Evolutionary conservation across 2,797 vertebrate species (phyloP), one percentile per base, ranked within the genome.

Genomic region (Protonibea diacanthus): DNA sequence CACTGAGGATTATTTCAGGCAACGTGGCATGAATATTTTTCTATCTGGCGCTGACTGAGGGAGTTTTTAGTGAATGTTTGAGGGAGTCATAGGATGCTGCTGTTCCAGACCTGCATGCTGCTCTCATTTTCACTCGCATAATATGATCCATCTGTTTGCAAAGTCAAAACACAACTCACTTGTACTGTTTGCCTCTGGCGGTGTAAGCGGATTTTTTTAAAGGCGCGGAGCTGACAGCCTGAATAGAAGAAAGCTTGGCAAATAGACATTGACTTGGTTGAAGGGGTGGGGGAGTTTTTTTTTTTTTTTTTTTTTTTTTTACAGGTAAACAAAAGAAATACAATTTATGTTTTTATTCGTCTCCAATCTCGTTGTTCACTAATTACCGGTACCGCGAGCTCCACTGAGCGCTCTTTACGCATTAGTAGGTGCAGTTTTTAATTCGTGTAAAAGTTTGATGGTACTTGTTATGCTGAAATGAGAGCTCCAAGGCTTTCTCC

Each of bases 101-200:
- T 47, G 38, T 27, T 71, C 42, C 64, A 84, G 38, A 73, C 42
- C 65, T 84, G 74, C 86, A 76, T 71, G 65, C 72, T 82, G 80
- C 72, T 80, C 60, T 68, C 11, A 79, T 89, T 72, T 81, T 18
- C 65, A 38, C 52, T 27, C 60, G 13, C 12, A 78, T 88, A 83
- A 92, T 89, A 38, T 60, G 77, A 86, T 80, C 81, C 85, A 83
- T 85, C 42, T 90, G 88, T 81, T 74, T 53, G 23, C 49, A 18
- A 59, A 70, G 64, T 53, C 56, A 29, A n/a, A 60, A 45, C 10
- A 15, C 65, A 40, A 18, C 74, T 47, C 64, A 40, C 9, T 11
- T 57, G 27, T 69, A 64, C 47, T 15, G 65, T 51, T 64, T 75
- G 6, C 53, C 29, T 72, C 29, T 53, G 58, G 25, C 38, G 52